Evolutionary conservation across 2,888 invertebrate species (phyloP).

Genomic region (Rhabditophanes sp.): DNA sequence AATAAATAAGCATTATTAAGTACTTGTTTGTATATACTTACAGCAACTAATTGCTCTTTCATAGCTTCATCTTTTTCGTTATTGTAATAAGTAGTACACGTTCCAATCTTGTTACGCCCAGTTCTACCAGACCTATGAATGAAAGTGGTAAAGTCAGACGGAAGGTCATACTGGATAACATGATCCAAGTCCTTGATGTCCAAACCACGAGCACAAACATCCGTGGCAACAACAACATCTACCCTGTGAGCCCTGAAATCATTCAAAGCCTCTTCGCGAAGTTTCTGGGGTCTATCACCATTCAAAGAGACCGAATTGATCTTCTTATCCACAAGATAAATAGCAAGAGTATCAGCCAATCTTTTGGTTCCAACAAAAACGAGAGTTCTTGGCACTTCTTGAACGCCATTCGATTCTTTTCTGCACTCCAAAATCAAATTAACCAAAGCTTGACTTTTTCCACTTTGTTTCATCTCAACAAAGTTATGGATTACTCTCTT

Average conservation of each 20-base stretch:
- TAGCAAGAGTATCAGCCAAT: constrained; percentile 16
- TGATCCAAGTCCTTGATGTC: constrained; percentile 61
- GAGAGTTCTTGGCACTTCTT: constrained; percentile 20
- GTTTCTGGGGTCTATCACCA: constrained; percentile 56
- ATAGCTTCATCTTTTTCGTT: too few relatives aligned
- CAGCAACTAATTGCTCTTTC: too few relatives aligned
- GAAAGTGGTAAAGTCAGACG: too few relatives aligned
- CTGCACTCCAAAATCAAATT: too few relatives aligned
- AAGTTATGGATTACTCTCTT: constrained; percentile 12
- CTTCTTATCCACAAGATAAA: constrained; percentile 8
- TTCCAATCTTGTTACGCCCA: too few relatives aligned
- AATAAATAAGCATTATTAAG: too few relatives aligned
- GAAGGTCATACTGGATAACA: too few relatives aligned
- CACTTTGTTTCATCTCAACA: too few relatives aligned
- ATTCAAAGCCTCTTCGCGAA: constrained; percentile 58
- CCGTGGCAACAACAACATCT: constrained; percentile 75
- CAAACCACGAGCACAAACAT: constrained; percentile 78
- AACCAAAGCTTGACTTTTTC: not conserved
- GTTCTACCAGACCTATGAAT: too few relatives aligned
- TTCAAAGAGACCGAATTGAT: constrained; percentile 13
- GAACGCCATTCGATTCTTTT: too few relatives aligned
- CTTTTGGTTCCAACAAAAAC: constrained; percentile 25
- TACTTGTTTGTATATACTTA: too few relatives aligned
- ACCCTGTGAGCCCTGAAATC: constrained; percentile 56
- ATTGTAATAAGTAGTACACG: too few relatives aligned